Base-by-base conservation (phyloP, 30 jellyfish, hydroid and myxozoan species). In the Hydractinia echinata region DNA sequence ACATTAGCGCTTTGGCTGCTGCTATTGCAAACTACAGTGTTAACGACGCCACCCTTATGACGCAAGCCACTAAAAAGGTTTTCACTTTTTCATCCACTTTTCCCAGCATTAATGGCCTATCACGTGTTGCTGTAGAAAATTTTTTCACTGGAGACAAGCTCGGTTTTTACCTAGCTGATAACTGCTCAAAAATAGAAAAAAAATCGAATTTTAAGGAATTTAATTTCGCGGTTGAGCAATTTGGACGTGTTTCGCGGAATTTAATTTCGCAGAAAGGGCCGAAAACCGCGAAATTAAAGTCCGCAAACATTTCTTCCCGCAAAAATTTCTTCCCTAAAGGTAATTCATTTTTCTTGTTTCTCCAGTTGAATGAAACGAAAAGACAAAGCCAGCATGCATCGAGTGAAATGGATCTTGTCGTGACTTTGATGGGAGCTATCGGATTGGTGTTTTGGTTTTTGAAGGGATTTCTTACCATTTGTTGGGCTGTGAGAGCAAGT, bases 1-100 rank as follows among this genome's bases (percentile, higher is more conserved):
- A 15, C 79, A 73, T 73, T 10, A 73, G 83, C 10, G 83, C 81
- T 39, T 1, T 73, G 1, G 81, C 83, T 10, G 83, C 44, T 1
- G 83, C 79, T 15, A 68, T 11, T 15, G 79, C 1, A 13, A n/a
- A 67, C 78, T 0, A 67, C 78, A 68, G 79, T 68, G 79, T 68
- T 68, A 20, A 68, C 79, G 69, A 58, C 18, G 69, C 2, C 69
- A 2, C 69, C 69, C 2, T 58, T 58, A 58, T 58, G 69, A 13
- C 69, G 69, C 69, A 58, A 58, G 1, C 0, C 69, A 58, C 16
- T 58, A 58, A 58, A 58, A 58, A 58, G 69, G 15, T 68, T 68
- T 68, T 68, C 2, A 58, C 69, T 16, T 58, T 58, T 58, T 58
- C 69, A 58, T 58, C 69, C 18, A 58, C 69, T 58, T 58, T 58